Percentiles rank a stretch among this genome's conserved stretches.
phyloP scores from a whole-genome alignment of 1,140 invertebrate species.

The Prorops nasuta region DNA sequence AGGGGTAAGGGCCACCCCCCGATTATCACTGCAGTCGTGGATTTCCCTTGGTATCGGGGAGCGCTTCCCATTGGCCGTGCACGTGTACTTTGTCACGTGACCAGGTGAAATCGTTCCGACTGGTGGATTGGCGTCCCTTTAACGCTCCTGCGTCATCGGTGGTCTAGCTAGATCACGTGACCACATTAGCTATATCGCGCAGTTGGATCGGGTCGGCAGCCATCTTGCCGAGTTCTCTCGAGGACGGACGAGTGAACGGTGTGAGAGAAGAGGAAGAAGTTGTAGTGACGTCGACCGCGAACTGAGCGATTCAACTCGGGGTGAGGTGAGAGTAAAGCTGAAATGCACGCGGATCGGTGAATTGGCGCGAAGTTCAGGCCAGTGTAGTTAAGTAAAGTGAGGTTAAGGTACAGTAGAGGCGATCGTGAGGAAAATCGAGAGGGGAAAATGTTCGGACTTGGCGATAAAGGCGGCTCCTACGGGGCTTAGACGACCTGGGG shows the following conservation, averaged over 20 bases:
- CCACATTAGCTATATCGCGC: conserved; percentile 43
- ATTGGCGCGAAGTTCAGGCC: neutral
- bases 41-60: too few relatives aligned
- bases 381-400: neutral
- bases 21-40: too few relatives aligned
- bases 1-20: too few relatives aligned
- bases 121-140: conserved; percentile 32
- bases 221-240: too few relatives aligned
- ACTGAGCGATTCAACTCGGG: too few relatives aligned
- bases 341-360: too few relatives aligned
- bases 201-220: too few relatives aligned
- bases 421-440: neutral
- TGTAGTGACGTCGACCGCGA: conserved; percentile 48
- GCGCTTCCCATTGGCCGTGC: conserved; percentile 27
- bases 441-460: conserved; percentile 27
- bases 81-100: conserved; percentile 34
- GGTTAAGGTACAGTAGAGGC: neutral
- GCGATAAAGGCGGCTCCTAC: conserved; percentile 24
- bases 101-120: conserved; percentile 19
- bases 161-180: conserved; percentile 47
- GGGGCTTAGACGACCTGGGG: conserved; percentile 9
- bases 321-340: too few relatives aligned
- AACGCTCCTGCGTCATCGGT: conserved; percentile 38
- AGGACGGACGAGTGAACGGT: conserved; percentile 40
- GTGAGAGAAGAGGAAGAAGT: conserved; percentile 27